Base-by-base conservation (phyloP, 2,113 vertebrate species). In the Semnornis frantzii region DNA sequence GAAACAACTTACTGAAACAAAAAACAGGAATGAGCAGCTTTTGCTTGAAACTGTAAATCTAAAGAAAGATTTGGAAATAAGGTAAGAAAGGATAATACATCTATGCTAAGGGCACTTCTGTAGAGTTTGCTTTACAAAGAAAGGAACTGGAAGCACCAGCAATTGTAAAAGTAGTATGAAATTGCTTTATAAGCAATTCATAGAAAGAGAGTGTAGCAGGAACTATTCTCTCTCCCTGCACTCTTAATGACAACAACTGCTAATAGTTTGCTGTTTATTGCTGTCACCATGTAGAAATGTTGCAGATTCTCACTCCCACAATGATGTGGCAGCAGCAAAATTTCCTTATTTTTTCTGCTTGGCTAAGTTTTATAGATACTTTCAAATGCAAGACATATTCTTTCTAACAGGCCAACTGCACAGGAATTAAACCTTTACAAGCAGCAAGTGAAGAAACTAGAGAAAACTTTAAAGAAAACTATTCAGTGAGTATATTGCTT, bases 341-440 rank as follows among this genome's bases (percentile, higher is more conserved):
- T 42, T 90, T 93, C 82, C 39, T 88, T 91, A 14, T 12, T 90
- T 30, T 73, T 71, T 81, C 0, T 25, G 0, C 54, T 72, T 93
- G 66, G 23, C 65, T 60, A 13, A 74, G 44, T 86, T 85, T 62
- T 69, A 52, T 37, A 33, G 28, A 8, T 52, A 23, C 23, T 58
- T 33, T 33, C 77, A 88, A 74, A 71, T 72, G 72, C n/a, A 87
- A 77, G 94, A 23, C 7, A n/a, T 62, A 52, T 62, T 82, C 94
- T 89, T 93, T 81, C 84, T 64, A 82, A 33, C 50, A 98, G 98
- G 91, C 98, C 98, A 19, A 97, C 98, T 46, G 92, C 94, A 48
- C 97, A 97, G 80, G 98, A 98, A 42, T 88, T 98, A 85, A 98
- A 97, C 96, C 95, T 98, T 89, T 98, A 98, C 97, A 98, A 98